Conservation (phyloP, 2,113 vertebrate species). For the Sturnus vulgaris region DNA sequence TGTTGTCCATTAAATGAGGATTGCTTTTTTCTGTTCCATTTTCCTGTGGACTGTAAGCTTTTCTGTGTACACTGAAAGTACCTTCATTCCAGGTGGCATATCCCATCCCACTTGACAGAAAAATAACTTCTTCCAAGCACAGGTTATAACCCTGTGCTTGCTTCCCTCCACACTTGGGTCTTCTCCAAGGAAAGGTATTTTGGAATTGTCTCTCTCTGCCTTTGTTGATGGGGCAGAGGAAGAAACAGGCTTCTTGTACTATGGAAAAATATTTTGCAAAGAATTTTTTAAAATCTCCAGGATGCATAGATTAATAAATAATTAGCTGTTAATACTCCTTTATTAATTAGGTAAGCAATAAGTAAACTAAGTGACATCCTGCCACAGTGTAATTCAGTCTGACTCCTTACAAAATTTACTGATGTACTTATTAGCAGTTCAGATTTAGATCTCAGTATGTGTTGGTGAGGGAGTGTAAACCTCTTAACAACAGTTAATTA, state of each 20-base stretch:
- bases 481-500: conserved; percentile 32
- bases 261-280: not conserved
- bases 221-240: not conserved
- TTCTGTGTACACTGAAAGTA: not conserved
- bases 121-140: not conserved
- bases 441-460: not conserved
- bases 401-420: not conserved
- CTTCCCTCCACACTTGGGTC: not conserved
- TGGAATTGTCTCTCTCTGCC: not conserved
- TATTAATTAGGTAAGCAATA: not conserved
- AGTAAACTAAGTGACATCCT: not conserved
- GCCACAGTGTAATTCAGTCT: not conserved
- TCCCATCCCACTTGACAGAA: not conserved
- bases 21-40: not conserved
- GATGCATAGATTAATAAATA: not conserved
- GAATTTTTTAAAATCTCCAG: not conserved
- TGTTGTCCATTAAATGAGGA: not conserved
- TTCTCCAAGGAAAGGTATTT: not conserved
- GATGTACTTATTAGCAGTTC: not conserved
- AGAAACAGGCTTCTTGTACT: not conserved
- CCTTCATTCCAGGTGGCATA: not conserved
- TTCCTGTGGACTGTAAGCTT: not conserved
- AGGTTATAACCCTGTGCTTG: not conserved
- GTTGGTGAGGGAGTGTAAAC: not conserved
- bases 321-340: not conserved